Percentiles rank a stretch among this genome's conserved stretches.
Evolutionary conservation across 2,888 invertebrate genomes (phyloP).

Genomic region (Agrotis segetum): DNA sequence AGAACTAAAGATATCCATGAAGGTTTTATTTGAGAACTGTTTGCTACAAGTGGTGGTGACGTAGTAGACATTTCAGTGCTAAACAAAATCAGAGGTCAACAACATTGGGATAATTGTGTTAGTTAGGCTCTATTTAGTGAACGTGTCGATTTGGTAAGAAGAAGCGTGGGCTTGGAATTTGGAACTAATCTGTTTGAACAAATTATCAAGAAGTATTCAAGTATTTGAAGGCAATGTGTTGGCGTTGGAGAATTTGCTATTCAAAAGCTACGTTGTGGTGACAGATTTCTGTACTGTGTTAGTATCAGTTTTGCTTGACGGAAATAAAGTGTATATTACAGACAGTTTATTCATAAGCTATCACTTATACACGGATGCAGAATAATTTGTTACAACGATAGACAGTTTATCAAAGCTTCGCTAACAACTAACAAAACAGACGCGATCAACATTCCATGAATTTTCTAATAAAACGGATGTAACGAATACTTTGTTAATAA

Average conservation of each 20-base stretch:
- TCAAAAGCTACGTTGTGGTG: slow-evolving; percentile 8
- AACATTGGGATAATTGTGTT: slow-evolving; percentile 52
- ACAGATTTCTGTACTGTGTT: slow-evolving; percentile 16
- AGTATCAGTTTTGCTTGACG: background rate
- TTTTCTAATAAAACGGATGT: slow-evolving; percentile 33
- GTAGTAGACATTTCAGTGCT: slow-evolving; percentile 44
- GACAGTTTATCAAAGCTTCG: slow-evolving; percentile 36
- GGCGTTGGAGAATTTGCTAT: background rate
- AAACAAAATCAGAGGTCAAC: slow-evolving; percentile 54
- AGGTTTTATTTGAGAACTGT: slow-evolving; percentile 36
- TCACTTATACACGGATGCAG: slow-evolving; percentile 51
- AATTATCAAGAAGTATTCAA: slow-evolving; percentile 26
- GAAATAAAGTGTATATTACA: slow-evolving; percentile 15
- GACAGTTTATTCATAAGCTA: slow-evolving; percentile 43
- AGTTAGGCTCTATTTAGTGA: slow-evolving; percentile 41
- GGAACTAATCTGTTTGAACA: slow-evolving; percentile 26
- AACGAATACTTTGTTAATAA: slow-evolving; percentile 47
- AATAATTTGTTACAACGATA: slow-evolving; percentile 32
- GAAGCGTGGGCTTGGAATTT: slow-evolving; percentile 32
- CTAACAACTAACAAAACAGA: slow-evolving; percentile 33
- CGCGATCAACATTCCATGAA: slow-evolving; percentile 42
- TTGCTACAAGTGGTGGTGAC: slow-evolving; percentile 40
- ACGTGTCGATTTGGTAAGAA: slow-evolving; percentile 22
- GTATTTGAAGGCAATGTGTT: slow-evolving; percentile 13
- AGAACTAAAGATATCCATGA: slow-evolving; percentile 15